Base-by-base conservation (phyloP, 2,113 vertebrate genomes). In the Rhinolophus ferrumequinum region DNA sequence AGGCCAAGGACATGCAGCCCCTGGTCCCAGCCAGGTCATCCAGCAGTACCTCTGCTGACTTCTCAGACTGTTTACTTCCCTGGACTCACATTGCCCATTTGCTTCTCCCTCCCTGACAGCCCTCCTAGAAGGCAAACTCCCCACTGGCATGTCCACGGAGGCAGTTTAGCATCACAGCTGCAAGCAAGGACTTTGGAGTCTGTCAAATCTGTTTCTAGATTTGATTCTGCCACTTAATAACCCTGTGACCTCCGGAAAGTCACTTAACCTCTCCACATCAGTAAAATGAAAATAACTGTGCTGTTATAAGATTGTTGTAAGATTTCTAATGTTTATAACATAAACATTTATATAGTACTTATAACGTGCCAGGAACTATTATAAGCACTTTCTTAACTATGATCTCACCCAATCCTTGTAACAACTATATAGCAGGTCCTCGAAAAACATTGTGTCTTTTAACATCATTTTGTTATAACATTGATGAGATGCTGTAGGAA, bases 321-420 rank as follows among this genome's bases (percentile, higher is more conserved):
- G 28, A 44, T 96, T 81, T 60, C 28, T 35, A 50, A 88, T 44
- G 56, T 41, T 93, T 70, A 58, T 30, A 52, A 77, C 13, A 38
- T 52, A 88, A 58, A 73, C 26, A 47, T 47, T 50, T 54, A 15
- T 3, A 44, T 50, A 33, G 33, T 69, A 54, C 41, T 86, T 93
- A 35, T 69, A 87, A 35, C 19, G 54, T 52, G 35, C 30, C 76
- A 87, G 14, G 16, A 88, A 80, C 35, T 15, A 90, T 30, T 41
- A 56, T 56, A 62, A 93, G n/a, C 26, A 85, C 21, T 88, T 88
- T 93, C 33, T 75, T 84, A 93, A 88, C 21, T 41, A 80, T 73
- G 72, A 73, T 79, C 41, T 83, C 75, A 72, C 35, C 15, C 30
- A 81, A 54, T 81, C 52, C 28, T 73, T 9, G 0, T 54, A 58